A percentile compares a stretch with the other conserved stretches of the same genome.
Evolutionary conservation across 2,888 invertebrate species (phyloP).

Genomic region (Leucophenga maculata): DNA sequence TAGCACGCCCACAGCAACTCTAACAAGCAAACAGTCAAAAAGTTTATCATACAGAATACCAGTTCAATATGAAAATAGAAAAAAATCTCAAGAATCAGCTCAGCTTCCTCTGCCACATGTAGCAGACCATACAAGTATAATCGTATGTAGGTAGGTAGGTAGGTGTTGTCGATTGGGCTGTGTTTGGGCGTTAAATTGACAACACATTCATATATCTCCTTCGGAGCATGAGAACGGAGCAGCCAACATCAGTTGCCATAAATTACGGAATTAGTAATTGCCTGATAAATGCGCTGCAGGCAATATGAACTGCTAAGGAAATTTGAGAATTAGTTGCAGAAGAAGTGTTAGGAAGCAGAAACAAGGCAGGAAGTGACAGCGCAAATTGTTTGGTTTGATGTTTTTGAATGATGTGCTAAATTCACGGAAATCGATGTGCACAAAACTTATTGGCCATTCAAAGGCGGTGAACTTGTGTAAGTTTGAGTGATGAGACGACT

Average conservation of each 20-base stretch:
- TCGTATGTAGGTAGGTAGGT: not conserved
- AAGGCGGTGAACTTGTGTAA: too few relatives aligned
- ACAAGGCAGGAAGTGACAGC: not conserved
- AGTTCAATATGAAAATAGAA: not conserved
- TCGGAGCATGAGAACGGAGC: not conserved
- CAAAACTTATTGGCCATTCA: not conserved
- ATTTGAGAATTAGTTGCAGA: not conserved
- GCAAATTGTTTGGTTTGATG: constrained; percentile 14
- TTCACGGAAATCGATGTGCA: constrained; percentile 33
- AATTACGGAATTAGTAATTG: constrained; percentile 46
- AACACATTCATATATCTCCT: not conserved
- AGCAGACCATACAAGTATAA: not conserved
- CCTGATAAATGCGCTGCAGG: constrained; percentile 37
- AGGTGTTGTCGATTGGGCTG: not conserved
- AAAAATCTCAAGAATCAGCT: not conserved
- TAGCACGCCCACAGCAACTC: too few relatives aligned
- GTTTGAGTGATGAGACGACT: too few relatives aligned
- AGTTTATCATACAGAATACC: too few relatives aligned
- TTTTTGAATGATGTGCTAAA: constrained; percentile 43
- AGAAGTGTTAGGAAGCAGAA: not conserved
- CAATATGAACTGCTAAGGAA: constrained; percentile 32
- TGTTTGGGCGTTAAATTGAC: not conserved
- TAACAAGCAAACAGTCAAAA: too few relatives aligned
- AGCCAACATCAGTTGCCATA: constrained; percentile 21
- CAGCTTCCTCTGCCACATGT: not conserved